Conservation (phyloP, 1,140 invertebrate species). For the Macrobrachium nipponense region DNA sequence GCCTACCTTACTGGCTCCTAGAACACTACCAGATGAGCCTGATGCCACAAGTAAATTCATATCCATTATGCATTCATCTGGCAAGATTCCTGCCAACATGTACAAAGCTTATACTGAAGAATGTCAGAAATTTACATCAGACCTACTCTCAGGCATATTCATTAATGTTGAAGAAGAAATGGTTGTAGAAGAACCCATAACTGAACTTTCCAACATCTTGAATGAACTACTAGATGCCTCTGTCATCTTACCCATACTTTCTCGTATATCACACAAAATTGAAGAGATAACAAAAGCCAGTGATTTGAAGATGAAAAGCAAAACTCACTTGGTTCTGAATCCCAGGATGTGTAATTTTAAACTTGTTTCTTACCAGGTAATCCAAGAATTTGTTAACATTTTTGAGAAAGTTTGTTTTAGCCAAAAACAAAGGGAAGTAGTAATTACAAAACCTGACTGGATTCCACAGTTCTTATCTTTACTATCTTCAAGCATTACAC, state of each 20-base stretch:
- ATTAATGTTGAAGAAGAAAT: constrained; percentile 12
- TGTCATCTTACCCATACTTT: constrained; percentile 2
- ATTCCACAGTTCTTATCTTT: constrained; percentile 25
- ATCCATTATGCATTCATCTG: background rate
- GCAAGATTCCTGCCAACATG: constrained; percentile 28
- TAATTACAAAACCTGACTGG: background rate
- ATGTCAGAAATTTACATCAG: constrained; percentile 25
- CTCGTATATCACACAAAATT: constrained; percentile 23
- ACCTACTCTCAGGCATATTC: constrained; percentile 25
- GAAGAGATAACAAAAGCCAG: constrained; percentile 29
- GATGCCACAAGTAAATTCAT: constrained; percentile 32
- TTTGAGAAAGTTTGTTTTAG: background rate
- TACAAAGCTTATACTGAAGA: constrained; percentile 19
- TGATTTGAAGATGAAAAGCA: background rate
- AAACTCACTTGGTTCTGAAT: background rate
- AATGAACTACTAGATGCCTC: background rate
- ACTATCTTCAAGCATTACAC: constrained; percentile 10
- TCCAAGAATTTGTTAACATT: background rate
- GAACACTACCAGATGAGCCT: constrained; percentile 31
- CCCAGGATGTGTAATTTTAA: constrained; percentile 17
- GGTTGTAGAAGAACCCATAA: constrained; percentile 26
- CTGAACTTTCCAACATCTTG: constrained; percentile 2
- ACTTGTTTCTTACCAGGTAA: constrained; percentile 18
- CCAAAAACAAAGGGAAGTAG: background rate
- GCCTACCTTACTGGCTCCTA: constrained; percentile 21